Evolutionary conservation across 2,888 invertebrate species (phyloP).

Genomic region (Hecatera dysodea): DNA sequence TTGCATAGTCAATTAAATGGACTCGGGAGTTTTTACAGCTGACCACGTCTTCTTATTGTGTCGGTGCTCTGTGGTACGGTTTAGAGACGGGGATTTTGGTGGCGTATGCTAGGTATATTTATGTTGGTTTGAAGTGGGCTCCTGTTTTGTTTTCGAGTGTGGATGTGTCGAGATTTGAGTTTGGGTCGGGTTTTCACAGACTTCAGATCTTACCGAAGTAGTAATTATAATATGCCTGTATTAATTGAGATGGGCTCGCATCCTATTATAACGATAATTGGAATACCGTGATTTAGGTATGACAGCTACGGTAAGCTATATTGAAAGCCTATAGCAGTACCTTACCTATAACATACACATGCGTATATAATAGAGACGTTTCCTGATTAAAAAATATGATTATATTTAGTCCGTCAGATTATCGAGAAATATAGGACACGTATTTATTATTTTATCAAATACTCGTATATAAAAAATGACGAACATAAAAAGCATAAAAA

Average conservation of each 20-base stretch:
- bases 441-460: too few species aligned
- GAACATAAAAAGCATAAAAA: too few species aligned
- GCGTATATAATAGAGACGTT: too few species aligned
- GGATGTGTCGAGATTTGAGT: background rate
- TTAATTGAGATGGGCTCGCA: background rate
- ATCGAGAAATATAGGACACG: too few species aligned
- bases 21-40: constrained; percentile 57
- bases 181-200: background rate
- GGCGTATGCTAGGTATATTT: constrained; percentile 31
- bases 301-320: constrained; percentile 5
- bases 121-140: constrained; percentile 2
- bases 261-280: constrained; percentile 10
- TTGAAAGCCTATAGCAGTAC: background rate
- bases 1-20: constrained; percentile 70
- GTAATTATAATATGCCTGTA: constrained; percentile 14
- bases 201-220: background rate
- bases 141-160: constrained; percentile 25
- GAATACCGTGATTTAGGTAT: constrained; percentile 21
- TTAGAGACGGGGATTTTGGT: constrained; percentile 32
- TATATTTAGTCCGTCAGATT: too few species aligned
- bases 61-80: constrained; percentile 26
- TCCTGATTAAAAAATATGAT: too few species aligned
- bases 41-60: constrained; percentile 57
- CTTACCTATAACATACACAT: background rate
- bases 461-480: too few species aligned